phyloP scores from a whole-genome alignment of 2,888 invertebrate genomes.

The Allolobophora icterica region DNA sequence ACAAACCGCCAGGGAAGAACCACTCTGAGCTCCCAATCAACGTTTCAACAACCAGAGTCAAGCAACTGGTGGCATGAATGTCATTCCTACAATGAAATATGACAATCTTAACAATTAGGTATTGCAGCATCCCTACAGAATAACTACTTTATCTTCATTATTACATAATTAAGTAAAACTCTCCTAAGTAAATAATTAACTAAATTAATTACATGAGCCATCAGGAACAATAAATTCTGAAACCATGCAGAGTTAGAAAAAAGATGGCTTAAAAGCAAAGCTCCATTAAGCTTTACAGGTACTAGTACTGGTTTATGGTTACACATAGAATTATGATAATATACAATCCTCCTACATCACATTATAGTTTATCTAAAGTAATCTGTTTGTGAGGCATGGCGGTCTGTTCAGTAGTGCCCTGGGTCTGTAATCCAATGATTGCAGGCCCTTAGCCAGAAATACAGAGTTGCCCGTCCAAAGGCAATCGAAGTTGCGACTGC shows the following conservation, averaged over 20 bases:
- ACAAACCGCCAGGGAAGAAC: constrained; percentile 64
- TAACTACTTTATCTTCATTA: neutral
- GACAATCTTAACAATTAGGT: neutral
- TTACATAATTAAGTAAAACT: neutral
- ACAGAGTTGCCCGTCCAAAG: no score
- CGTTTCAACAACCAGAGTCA: constrained; percentile 61
- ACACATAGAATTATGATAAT: no score
- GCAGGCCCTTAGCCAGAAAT: no score
- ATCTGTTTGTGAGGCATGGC: no score
- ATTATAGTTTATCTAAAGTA: no score
- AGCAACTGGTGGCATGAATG: constrained; percentile 59
- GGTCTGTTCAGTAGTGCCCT: no score
- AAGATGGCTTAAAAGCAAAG: no score
- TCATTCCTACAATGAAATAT: constrained; percentile 55
- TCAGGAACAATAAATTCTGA: neutral
- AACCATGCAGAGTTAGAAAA: neutral
- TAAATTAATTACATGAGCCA: neutral
- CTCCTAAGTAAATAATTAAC: neutral
- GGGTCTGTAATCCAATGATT: no score
- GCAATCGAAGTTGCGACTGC: no score
- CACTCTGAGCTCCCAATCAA: constrained; percentile 60
- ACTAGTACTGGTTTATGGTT: no score
- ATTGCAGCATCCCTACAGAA: neutral
- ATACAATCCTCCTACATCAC: no score
- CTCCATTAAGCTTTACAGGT: no score